These are phyloP conservation scores for Genyomyrus donnyi DNA, from an alignment of 2,113 vertebrate species.

Conservation along the genomic window DNA sequence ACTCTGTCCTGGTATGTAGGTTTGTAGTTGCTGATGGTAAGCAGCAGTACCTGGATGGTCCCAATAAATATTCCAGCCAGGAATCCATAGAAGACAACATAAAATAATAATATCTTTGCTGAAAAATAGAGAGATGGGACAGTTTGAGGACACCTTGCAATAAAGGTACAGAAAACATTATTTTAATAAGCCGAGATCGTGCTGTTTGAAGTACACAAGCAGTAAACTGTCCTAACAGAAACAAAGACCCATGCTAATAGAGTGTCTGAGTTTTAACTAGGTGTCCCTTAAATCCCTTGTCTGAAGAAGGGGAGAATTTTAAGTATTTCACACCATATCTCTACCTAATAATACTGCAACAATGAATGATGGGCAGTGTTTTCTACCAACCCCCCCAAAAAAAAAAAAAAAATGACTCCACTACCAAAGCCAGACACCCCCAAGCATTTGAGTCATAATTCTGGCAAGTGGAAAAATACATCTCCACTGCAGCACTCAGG, in stretches of 20 bases:
- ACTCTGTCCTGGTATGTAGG: slow-evolving; percentile 96
- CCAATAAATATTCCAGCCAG: slow-evolving; percentile 93
- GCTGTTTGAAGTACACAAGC: neutral
- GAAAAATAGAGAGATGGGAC: slow-evolving; percentile 13
- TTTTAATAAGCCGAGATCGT: neutral
- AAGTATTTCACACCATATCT: neutral
- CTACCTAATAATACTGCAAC: neutral
- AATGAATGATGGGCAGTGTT: neutral
- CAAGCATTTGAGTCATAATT: neutral
- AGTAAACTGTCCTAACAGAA: neutral
- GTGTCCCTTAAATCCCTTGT: neutral
- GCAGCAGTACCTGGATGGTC: slow-evolving; percentile 90
- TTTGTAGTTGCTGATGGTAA: slow-evolving; percentile 83
- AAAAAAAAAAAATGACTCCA: neutral
- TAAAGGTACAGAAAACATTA: neutral
- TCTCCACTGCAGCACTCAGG: neutral
- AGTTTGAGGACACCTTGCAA: neutral
- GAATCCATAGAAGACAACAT: slow-evolving; percentile 87
- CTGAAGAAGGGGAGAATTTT: neutral
- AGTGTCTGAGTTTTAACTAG: neutral
- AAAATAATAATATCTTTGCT: slow-evolving; percentile 93
- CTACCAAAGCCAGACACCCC: neutral
- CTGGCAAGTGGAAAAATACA: neutral
- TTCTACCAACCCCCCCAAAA: neutral
- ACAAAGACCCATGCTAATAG: neutral